A percentile compares a stretch with the other conserved stretches of the same genome.
phyloP scores from a whole-genome alignment of 2,888 invertebrate genomes.

The Lomographa bimaculata region DNA sequence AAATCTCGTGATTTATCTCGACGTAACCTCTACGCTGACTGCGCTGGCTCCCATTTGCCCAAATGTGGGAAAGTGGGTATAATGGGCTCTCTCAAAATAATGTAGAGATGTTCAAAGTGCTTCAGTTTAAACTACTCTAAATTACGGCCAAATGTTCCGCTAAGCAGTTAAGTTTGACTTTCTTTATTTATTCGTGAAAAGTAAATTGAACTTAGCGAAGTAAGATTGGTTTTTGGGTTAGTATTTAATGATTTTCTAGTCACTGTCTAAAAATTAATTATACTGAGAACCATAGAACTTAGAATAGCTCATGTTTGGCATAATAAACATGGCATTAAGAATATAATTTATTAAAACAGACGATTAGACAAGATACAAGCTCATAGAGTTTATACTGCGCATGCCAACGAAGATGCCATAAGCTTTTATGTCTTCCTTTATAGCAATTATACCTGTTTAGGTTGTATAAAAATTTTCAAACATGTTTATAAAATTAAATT shows the following conservation, averaged over 20 bases:
- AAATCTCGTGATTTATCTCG: conserved; percentile 10
- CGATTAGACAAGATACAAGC: too few relatives aligned
- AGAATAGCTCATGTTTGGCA: too few relatives aligned
- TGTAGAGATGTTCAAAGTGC: conserved; percentile 8
- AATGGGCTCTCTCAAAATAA: conserved; percentile 9
- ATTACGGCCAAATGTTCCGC: conserved; percentile 27
- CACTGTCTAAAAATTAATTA: too few relatives aligned
- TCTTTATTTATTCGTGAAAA: conserved; percentile 25
- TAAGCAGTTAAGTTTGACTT: conserved; percentile 22
- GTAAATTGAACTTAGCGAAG: conserved; percentile 1
- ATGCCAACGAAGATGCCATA: neutral
- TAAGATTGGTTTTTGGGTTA: conserved; percentile 2
- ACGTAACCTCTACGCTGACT: neutral
- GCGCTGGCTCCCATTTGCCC: conserved; percentile 6
- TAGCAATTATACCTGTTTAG: conserved; percentile 1
- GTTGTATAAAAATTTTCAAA: neutral
- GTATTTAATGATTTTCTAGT: conserved; percentile 3
- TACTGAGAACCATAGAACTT: too few relatives aligned
- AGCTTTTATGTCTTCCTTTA: conserved; percentile 3
- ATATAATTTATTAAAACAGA: too few relatives aligned
- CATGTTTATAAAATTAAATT: neutral
- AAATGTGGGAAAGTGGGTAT: conserved; percentile 29
- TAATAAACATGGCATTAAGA: too few relatives aligned
- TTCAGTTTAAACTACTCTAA: conserved; percentile 9
- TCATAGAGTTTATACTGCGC: too few relatives aligned